These are phyloP conservation scores for Knipowitschia caucasica DNA, from an alignment of 2,797 vertebrate species.

Conservation along the genomic window DNA sequence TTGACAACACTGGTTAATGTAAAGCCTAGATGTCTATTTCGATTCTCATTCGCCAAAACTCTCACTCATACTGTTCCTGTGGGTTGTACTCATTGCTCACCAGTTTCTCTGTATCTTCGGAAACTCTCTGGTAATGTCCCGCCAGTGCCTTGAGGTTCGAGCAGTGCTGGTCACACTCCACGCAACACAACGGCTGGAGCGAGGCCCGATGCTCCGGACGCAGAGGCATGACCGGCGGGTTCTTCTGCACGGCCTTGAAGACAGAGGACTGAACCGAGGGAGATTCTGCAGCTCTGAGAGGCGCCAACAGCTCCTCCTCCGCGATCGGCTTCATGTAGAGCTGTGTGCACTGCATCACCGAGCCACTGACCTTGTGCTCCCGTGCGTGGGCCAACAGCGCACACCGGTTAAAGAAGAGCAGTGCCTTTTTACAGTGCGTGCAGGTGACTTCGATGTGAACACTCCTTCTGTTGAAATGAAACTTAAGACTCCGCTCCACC, in stretches of 20 bases:
- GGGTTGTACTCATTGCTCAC: conserved; percentile 74
- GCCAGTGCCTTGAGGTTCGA: conserved; percentile 85
- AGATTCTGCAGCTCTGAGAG: conserved; percentile 56
- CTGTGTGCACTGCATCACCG: conserved; percentile 96
- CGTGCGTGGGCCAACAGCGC: conserved; percentile 91
- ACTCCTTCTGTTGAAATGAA: conserved; percentile 88
- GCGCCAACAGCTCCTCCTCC: conserved; percentile 87
- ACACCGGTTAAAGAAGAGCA: conserved; percentile 96
- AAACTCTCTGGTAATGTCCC: conserved; percentile 89
- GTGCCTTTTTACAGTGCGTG: conserved; percentile 85
- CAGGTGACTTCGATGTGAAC: conserved; percentile 96
- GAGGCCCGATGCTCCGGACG: conserved; percentile 80
- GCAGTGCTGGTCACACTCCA: conserved; percentile 91
- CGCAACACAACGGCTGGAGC: conserved; percentile 83
- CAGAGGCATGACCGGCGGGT: conserved; percentile 85
- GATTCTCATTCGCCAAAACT: not conserved
- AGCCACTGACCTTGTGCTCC: conserved; percentile 89
- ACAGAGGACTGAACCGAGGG: conserved; percentile 17
- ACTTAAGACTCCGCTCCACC: conserved; percentile 88
- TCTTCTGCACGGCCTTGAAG: conserved; percentile 28
- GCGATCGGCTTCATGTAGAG: conserved; percentile 93
- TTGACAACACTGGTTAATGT: no score
- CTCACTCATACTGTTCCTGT: no score
- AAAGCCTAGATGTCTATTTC: no score
- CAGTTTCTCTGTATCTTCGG: conserved; percentile 85